A percentile compares a stretch with the other conserved stretches of the same genome.
phyloP scores from a whole-genome alignment of 2,113 vertebrate species.

The Recurvirostra avosetta region DNA sequence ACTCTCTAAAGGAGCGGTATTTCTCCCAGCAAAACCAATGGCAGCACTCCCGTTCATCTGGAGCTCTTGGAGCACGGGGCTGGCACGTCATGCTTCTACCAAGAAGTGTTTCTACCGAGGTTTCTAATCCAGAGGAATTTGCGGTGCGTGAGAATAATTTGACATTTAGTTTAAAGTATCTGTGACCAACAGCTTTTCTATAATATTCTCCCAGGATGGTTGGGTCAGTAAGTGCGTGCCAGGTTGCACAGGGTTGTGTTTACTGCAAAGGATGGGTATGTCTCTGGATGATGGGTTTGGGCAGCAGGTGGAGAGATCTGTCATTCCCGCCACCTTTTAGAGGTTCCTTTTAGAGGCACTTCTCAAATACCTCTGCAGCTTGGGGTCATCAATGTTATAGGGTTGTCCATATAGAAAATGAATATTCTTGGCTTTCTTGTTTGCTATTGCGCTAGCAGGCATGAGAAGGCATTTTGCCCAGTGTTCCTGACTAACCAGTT shows the following conservation, averaged over 20 bases:
- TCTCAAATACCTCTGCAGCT: neutral
- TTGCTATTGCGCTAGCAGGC: neutral
- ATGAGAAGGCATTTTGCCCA: neutral
- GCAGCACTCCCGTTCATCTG: neutral
- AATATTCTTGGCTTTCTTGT: neutral
- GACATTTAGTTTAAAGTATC: neutral
- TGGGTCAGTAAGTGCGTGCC: neutral
- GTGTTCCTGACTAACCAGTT: neutral
- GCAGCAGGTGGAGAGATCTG: neutral
- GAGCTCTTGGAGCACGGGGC: neutral
- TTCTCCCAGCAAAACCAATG: neutral
- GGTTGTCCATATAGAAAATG: neutral
- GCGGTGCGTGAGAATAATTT: neutral
- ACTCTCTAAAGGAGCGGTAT: neutral
- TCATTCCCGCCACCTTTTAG: neutral
- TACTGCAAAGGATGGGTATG: neutral
- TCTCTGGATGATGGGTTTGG: neutral
- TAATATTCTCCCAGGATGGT: neutral
- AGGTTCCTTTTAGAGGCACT: neutral
- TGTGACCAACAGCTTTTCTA: neutral
- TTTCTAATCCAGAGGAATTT: neutral
- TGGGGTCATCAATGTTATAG: accelerated
- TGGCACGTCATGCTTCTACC: neutral
- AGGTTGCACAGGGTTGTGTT: neutral
- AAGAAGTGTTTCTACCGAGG: neutral